These are phyloP conservation scores for Panurus biarmicus DNA, from an alignment of 2,113 vertebrate species.

Conservation along the genomic window DNA sequence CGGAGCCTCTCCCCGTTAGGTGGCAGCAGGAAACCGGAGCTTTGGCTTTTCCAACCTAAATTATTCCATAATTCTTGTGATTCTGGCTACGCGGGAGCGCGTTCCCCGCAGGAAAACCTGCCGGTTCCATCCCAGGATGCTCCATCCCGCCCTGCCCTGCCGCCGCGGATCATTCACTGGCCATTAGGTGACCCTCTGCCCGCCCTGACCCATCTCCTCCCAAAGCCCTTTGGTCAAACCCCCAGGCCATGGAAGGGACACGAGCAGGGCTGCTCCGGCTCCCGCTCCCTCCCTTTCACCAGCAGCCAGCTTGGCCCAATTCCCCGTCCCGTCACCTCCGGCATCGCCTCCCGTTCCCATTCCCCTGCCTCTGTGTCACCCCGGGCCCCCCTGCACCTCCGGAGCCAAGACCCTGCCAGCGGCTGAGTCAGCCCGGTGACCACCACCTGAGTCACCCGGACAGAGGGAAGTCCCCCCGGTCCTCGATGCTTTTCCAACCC, in stretches of 20 bases:
- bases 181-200: neutral
- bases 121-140: rapidly evolving
- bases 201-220: neutral
- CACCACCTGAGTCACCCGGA: constrained; percentile 42
- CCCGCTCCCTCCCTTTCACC: neutral
- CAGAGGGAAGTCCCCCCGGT: neutral
- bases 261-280: neutral
- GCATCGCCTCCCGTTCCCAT: neutral
- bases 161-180: neutral
- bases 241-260: neutral
- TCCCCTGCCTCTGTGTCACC: neutral
- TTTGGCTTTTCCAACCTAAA: neutral
- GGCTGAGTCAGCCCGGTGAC: constrained; percentile 46
- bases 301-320: neutral
- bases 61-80: neutral
- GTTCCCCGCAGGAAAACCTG: neutral
- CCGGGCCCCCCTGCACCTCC: rapidly evolving
- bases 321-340: neutral
- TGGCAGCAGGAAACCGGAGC: constrained; percentile 42
- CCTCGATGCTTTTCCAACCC: neutral
- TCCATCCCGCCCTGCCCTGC: neutral
- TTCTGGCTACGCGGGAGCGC: neutral
- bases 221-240: neutral
- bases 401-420: neutral
- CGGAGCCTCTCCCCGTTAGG: neutral